A percentile compares a stretch with the other conserved stretches of the same genome.
Conservation (phyloP, 2,113 vertebrate species). For the Naja naja region DNA sequence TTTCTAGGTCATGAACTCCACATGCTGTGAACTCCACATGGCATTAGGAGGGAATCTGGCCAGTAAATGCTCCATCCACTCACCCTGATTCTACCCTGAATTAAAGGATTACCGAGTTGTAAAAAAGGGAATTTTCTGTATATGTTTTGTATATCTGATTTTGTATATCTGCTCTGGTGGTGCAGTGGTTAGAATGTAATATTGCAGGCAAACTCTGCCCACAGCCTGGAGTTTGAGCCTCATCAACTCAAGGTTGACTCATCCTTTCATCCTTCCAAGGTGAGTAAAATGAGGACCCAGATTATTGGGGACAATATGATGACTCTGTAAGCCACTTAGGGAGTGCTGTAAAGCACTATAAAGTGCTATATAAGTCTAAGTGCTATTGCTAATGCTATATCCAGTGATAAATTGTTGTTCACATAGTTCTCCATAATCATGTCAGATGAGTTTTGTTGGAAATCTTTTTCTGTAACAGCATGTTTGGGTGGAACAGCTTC, state of each 20-base stretch:
- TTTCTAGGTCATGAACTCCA: too few species aligned
- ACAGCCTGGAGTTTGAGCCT: not conserved
- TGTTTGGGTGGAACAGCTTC: not conserved
- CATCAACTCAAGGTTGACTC: not conserved
- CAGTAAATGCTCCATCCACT: too few species aligned
- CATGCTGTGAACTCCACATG: too few species aligned
- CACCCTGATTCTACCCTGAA: too few species aligned
- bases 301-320: not conserved
- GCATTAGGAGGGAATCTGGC: too few species aligned
- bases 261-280: not conserved
- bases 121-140: too few species aligned
- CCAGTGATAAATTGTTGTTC: not conserved
- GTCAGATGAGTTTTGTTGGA: not conserved
- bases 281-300: not conserved
- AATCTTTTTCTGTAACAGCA: not conserved
- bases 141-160: not conserved
- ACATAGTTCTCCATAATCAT: not conserved
- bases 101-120: too few species aligned
- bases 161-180: not conserved
- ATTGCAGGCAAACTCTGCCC: not conserved
- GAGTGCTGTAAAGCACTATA: not conserved
- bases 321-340: not conserved
- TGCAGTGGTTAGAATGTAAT: not conserved
- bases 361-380: not conserved
- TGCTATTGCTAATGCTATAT: not conserved